A percentile compares a stretch with the other conserved stretches of the same genome.
These are phyloP conservation scores for Atta colombica DNA, from an alignment of 1,140 invertebrate species.

Conservation along the genomic window DNA sequence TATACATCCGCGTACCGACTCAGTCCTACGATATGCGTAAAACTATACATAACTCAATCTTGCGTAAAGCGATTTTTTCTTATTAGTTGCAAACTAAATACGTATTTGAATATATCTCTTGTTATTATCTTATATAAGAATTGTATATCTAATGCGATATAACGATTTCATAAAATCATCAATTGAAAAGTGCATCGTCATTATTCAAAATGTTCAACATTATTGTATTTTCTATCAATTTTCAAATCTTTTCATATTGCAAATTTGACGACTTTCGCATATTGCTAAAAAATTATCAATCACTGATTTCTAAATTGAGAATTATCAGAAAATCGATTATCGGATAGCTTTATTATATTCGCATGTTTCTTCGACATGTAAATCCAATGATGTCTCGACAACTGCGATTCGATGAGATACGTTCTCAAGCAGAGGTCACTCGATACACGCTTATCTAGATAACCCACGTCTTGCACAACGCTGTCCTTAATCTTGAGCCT, in stretches of 20 bases:
- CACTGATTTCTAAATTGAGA: neutral
- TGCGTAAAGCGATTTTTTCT: conserved; percentile 2
- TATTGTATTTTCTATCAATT: neutral
- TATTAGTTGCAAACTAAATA: neutral
- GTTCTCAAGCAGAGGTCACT: conserved; percentile 45
- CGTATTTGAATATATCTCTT: neutral
- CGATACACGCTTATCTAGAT: conserved; percentile 63
- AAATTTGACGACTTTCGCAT: neutral
- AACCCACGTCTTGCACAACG: conserved; percentile 65
- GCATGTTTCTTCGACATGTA: neutral
- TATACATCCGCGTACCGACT: conserved; percentile 74
- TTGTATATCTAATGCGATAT: neutral
- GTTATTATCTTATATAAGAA: neutral
- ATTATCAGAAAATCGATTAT: neutral
- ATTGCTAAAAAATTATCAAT: neutral
- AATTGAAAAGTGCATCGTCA: neutral
- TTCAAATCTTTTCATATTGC: neutral
- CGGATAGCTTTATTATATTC: neutral
- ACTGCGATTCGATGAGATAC: conserved; percentile 22
- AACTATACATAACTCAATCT: neutral
- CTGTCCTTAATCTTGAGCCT: conserved; percentile 75
- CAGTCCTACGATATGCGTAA: conserved; percentile 31
- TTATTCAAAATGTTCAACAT: neutral
- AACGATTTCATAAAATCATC: neutral
- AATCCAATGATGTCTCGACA: neutral